Conservation (phyloP, 2,797 vertebrate species). For the Hirundo rustica region DNA sequence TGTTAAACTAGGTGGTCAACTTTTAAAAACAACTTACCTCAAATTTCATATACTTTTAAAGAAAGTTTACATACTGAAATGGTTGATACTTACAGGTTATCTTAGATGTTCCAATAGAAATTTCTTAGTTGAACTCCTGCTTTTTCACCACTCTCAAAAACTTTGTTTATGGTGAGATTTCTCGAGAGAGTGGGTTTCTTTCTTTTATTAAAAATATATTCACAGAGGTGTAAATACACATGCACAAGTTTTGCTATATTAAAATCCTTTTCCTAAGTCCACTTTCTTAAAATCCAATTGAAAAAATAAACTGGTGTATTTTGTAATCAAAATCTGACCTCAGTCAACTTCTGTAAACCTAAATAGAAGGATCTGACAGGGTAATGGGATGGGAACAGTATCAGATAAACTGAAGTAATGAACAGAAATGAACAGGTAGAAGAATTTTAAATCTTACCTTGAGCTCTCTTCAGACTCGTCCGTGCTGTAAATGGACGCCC, state of each 20-base stretch:
- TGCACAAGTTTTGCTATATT: constrained; percentile 1
- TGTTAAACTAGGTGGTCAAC: constrained; percentile 44
- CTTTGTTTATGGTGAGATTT: constrained; percentile 22
- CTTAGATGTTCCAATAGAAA: constrained; percentile 78
- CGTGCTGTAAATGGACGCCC: constrained; percentile 99
- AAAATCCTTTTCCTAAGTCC: constrained; percentile 46
- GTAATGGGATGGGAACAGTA: constrained; percentile 54
- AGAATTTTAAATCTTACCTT: constrained; percentile 89
- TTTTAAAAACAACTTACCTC: constrained; percentile 80
- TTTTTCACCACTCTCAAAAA: constrained; percentile 47
- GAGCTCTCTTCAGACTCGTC: constrained; percentile 93
- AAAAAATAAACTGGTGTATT: constrained; percentile 35
- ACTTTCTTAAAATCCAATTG: constrained; percentile 57
- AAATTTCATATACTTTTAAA: constrained; percentile 76
- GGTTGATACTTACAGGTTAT: constrained; percentile 81
- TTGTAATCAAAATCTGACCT: constrained; percentile 53
- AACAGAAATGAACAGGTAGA: constrained; percentile 72
- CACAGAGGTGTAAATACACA: neutral
- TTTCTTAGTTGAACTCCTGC: constrained; percentile 66
- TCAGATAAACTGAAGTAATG: constrained; percentile 60
- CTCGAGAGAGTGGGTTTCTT: neutral
- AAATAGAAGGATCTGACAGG: constrained; percentile 44
- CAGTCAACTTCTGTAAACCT: constrained; percentile 36
- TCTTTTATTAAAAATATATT: neutral
- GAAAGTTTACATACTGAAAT: constrained; percentile 74